Evolutionary conservation across 2,797 vertebrate genomes (phyloP).

Genomic region (Tamandua tetradactyla): DNA sequence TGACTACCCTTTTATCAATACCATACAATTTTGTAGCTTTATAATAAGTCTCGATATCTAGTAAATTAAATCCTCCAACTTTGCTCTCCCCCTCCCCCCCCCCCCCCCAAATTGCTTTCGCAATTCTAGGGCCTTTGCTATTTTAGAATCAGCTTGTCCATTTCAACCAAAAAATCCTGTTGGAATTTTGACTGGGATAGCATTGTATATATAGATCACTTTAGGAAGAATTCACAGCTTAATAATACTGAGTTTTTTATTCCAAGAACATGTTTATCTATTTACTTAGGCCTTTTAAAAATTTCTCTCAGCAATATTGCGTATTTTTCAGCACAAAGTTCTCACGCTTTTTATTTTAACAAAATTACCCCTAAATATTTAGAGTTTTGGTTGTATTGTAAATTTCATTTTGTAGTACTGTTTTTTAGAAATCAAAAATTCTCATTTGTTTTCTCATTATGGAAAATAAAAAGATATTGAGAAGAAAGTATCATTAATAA

Average conservation of each 20-base stretch:
- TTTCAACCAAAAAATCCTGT: background rate
- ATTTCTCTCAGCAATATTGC: background rate
- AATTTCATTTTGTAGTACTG: slow-evolving; percentile 7
- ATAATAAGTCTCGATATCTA: background rate
- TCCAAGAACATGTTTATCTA: background rate
- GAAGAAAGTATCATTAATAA: background rate
- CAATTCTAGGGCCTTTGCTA: background rate
- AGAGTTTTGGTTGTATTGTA: background rate
- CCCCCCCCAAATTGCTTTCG: background rate
- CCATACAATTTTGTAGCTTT: background rate
- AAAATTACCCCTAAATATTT: background rate
- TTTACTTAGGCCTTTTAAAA: background rate
- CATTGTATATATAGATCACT: background rate
- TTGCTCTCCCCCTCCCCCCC: background rate
- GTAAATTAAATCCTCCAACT: background rate
- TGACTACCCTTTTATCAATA: background rate
- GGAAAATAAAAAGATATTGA: background rate
- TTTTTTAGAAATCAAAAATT: background rate
- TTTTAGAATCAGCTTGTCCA: background rate
- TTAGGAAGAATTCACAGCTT: background rate
- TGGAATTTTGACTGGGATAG: slow-evolving; percentile 11
- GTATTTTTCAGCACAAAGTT: background rate
- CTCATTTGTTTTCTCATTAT: background rate
- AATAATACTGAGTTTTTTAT: background rate
- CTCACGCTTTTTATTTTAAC: background rate